Base-by-base conservation (phyloP, 2,797 vertebrate species). In the Parambassis ranga region DNA sequence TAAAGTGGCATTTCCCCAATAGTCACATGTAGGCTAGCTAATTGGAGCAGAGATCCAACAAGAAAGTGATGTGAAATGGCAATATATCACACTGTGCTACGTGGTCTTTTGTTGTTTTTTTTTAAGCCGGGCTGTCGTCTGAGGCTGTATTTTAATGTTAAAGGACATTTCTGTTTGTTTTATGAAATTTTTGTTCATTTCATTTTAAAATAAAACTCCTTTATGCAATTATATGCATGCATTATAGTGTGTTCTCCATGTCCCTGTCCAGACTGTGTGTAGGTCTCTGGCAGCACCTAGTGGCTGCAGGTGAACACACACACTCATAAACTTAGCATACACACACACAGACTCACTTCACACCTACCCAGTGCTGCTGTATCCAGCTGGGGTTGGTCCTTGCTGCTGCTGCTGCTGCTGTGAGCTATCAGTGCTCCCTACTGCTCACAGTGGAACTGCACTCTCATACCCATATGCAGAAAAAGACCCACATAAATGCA, bases 211-310 rank as follows among this genome's bases (percentile, higher is more conserved):
- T 31, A 3, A 22, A 20, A 35, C 8, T 15, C 22, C n/a, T 30
- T 10, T 10, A 1, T 31, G 5, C 16, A 3, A 1, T 3, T 16
- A 15, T 19, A 15, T 33, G 18, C 9, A 27, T 47, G 27, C 10
- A 15, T 75, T 28, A 18, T 36, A n/a, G 7, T 26, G 13, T 24
- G 32, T 10, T 22, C 10, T 3, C 10, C 14, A 9, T 18, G 26
- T 7, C 14, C 52, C 24, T 4, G 5, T 36, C 46, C 43, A 39
- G 61, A 27, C 64, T 43, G 84, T 85, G 69, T 86, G 88, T 77
- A 80, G 95, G 92, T 96, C 96, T 97, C 93, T 95, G 88, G 89
- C 94, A 94, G 94, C 97, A 96, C 95, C 96, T 94, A 94, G 95
- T 97, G 96, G 96, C 89, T 75, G 84, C 83, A 94, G 91, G 86